Evolutionary conservation across 2,797 vertebrate species (phyloP), one percentile per base, ranked within the genome.

Genomic region (Propithecus deckenii): DNA sequence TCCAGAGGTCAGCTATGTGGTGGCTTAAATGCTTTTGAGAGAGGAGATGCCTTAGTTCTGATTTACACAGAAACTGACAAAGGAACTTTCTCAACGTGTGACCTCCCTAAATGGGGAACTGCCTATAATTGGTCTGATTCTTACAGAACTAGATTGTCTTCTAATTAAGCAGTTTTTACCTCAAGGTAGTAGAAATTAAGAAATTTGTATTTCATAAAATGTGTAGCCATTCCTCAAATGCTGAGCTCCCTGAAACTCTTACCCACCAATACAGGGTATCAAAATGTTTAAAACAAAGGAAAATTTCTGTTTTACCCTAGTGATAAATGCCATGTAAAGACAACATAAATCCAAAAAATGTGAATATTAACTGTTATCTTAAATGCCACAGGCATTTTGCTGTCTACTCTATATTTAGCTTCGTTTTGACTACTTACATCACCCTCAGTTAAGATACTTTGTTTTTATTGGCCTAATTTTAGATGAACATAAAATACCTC

Each of bases 401-500:
- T 35, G 23, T 78, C 72, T 71, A 5, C 17, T 89, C 13, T 85
- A 13, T 92, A 12, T 76, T 93, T 41, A 86, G 67, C 72, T 50
- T n/a, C 67, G 50, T 74, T 11, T 22, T 61, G 61, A 57, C 14
- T 72, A 81, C 65, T 98, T 93, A 93, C 63, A 76, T 94, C 79
- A 80, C 23, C 4, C 48, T 94, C 83, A 91, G 2, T 96, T 95
- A 96, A 95, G 59, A 72, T 79, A 72, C 59, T 76, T 94, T 93
- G 28, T 80, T 94, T 95, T 94, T 95, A 95, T 91, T 87, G 79
- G 95, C 81, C 46, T 78, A 18, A 79, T 89, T 97, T 85, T 76
- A 80, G 71, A 72, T 84, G 32, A 61, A 65, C 32, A 57, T 71
- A 75, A 91, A 85, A 85, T 48, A 83, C 57, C 52, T 80, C 28